phyloP scores from a whole-genome alignment of 2,797 vertebrate species.

The Odontamblyopus lacepedii region DNA sequence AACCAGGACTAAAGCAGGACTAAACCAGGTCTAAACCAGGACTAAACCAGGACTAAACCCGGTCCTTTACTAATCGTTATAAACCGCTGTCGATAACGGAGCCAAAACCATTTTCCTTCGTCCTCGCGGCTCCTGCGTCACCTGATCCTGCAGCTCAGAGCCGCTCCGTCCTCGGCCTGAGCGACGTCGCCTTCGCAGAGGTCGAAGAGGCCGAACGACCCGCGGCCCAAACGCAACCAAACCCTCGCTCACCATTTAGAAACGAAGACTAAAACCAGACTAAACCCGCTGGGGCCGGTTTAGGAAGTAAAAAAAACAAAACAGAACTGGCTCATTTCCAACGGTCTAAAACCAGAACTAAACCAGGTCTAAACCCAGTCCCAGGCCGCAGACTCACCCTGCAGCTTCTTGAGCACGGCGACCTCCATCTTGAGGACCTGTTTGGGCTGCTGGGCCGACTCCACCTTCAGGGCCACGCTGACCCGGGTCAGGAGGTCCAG shows the following conservation, averaged over 20 bases:
- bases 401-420: slow-evolving; percentile 96
- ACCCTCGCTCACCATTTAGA: slow-evolving; percentile 9
- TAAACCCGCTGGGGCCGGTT: too few species aligned
- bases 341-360: not conserved
- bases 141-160: too few species aligned
- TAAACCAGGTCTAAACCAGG: too few species aligned
- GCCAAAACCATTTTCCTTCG: too few species aligned
- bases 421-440: slow-evolving; percentile 99
- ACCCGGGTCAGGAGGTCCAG: slow-evolving; percentile 91
- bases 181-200: not conserved
- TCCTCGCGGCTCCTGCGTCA: too few species aligned
- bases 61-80: too few species aligned
- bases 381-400: slow-evolving; percentile 81
- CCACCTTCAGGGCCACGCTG: slow-evolving; percentile 96
- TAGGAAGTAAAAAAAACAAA: too few species aligned
- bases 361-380: not conserved
- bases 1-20: too few species aligned
- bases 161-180: too few species aligned
- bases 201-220: slow-evolving; percentile 28
- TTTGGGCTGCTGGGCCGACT: slow-evolving; percentile 98
- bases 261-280: not conserved
- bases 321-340: not conserved
- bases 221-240: slow-evolving; percentile 36
- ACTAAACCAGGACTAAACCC: too few species aligned
- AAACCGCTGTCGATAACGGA: too few species aligned